A percentile compares a stretch with the other conserved stretches of the same genome.
Evolutionary conservation across 2,888 invertebrate genomes (phyloP).

Genomic region (Athalia rosae): DNA sequence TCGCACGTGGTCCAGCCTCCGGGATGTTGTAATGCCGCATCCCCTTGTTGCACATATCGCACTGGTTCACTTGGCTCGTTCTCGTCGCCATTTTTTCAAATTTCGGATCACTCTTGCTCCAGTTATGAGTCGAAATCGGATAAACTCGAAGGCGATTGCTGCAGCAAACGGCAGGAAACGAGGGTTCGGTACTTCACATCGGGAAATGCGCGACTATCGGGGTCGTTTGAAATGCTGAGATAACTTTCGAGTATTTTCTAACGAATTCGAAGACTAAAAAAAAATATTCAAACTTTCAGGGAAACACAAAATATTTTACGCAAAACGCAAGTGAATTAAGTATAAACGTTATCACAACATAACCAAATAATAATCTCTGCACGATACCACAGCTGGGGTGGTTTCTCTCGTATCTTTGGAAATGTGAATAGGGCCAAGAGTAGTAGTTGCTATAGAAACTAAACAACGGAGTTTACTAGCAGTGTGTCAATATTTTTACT

Average conservation of each 20-base stretch:
- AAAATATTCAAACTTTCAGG: slow-evolving; percentile 1
- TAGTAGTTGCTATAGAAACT: slow-evolving; percentile 57
- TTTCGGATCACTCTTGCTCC: background rate
- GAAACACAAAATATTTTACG: no score
- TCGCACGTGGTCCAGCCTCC: slow-evolving; percentile 51
- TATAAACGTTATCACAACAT: slow-evolving; percentile 16
- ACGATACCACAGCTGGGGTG: slow-evolving; percentile 14
- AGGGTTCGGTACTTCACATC: background rate
- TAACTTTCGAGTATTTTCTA: no score
- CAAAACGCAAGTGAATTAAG: no score
- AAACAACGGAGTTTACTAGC: slow-evolving; percentile 51
- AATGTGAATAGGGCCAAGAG: slow-evolving; percentile 44
- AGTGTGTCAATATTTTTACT: slow-evolving; percentile 49
- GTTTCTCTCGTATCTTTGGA: slow-evolving; percentile 38
- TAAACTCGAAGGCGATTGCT: no score
- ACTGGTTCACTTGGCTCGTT: slow-evolving; percentile 59
- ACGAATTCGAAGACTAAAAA: no score
- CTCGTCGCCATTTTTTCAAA: slow-evolving; percentile 60
- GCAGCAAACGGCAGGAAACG: background rate
- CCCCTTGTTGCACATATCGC: slow-evolving; percentile 67
- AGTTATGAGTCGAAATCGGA: no score
- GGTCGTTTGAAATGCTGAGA: no score
- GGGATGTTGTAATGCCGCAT: slow-evolving; percentile 63
- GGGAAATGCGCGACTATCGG: background rate
- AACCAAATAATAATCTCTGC: slow-evolving; percentile 25